These are phyloP conservation scores for Centropus unirufus DNA, from an alignment of 2,113 vertebrate genomes.

Conservation along the genomic window DNA sequence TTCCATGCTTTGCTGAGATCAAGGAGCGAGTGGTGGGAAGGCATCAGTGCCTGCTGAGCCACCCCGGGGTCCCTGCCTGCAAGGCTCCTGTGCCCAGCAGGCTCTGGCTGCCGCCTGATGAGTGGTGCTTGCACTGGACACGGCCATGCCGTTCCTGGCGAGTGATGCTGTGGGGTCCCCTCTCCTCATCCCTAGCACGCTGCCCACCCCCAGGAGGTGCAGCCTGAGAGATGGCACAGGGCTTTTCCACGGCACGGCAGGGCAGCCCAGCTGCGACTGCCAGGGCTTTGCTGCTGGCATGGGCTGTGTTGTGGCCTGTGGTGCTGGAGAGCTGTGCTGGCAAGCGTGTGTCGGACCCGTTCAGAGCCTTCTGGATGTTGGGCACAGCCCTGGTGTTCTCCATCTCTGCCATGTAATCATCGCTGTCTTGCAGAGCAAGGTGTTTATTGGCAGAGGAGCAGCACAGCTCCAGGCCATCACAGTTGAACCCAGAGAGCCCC, in stretches of 20 bases:
- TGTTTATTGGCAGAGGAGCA: not conserved
- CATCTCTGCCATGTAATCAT: not conserved
- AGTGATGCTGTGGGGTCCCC: not conserved
- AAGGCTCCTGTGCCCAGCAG: not conserved
- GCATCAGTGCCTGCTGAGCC: rapidly evolving
- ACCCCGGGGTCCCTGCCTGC: not conserved
- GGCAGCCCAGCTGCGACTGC: not conserved
- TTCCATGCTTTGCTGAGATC: not conserved
- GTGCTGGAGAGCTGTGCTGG: not conserved
- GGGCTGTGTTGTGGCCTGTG: not conserved
- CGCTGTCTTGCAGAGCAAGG: not conserved
- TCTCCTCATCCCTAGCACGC: not conserved
- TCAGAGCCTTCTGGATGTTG: not conserved
- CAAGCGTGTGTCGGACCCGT: rapidly evolving
- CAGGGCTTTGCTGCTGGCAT: not conserved
- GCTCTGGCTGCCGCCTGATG: rapidly evolving
- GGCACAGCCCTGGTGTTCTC: rapidly evolving
- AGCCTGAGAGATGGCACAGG: not conserved
- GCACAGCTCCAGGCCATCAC: not conserved
- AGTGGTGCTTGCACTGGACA: rapidly evolving
- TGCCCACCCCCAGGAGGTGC: not conserved
- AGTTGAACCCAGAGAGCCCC: rapidly evolving
- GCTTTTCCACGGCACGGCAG: not conserved
- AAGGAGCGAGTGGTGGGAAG: rapidly evolving
- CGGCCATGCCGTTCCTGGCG: rapidly evolving